Conservation (phyloP, 2,797 vertebrate genomes). For the Cuniculus paca region DNA sequence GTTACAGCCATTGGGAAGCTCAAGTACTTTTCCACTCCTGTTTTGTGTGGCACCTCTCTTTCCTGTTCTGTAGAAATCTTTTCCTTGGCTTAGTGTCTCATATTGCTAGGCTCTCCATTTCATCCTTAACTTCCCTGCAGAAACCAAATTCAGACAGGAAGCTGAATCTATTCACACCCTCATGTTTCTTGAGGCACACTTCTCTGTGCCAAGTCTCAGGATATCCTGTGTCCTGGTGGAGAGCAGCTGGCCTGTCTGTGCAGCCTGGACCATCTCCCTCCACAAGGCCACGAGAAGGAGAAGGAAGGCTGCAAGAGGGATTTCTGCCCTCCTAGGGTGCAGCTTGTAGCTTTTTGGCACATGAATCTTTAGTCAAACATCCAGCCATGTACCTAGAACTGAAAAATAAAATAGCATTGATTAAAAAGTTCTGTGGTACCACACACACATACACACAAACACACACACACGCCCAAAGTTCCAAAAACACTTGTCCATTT, state of each 20-base stretch:
- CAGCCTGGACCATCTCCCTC: neutral
- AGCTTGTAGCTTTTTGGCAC: neutral
- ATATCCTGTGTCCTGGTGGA: rapidly evolving
- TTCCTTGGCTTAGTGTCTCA: too few relatives aligned
- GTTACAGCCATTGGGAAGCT: neutral
- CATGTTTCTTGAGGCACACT: too few relatives aligned
- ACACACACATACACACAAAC: neutral
- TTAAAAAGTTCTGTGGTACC: neutral
- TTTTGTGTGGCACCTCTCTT: neutral
- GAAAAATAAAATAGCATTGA: neutral
- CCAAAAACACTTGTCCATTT: neutral
- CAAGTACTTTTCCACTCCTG: neutral
- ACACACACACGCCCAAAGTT: neutral
- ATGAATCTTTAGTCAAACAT: neutral
- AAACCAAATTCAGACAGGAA: neutral
- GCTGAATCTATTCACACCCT: too few relatives aligned
- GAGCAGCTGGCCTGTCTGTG: neutral
- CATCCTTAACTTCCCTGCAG: neutral
- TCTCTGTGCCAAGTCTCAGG: neutral
- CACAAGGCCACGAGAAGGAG: neutral
- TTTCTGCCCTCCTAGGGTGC: neutral
- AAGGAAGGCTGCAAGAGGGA: neutral
- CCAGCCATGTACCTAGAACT: neutral
- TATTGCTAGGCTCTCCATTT: rapidly evolving
- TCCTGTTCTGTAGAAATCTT: neutral